Percentiles rank a stretch among this genome's conserved stretches.
These are phyloP conservation scores for Bombus waltoni DNA, from an alignment of 1,140 invertebrate genomes.

Conservation along the genomic window DNA sequence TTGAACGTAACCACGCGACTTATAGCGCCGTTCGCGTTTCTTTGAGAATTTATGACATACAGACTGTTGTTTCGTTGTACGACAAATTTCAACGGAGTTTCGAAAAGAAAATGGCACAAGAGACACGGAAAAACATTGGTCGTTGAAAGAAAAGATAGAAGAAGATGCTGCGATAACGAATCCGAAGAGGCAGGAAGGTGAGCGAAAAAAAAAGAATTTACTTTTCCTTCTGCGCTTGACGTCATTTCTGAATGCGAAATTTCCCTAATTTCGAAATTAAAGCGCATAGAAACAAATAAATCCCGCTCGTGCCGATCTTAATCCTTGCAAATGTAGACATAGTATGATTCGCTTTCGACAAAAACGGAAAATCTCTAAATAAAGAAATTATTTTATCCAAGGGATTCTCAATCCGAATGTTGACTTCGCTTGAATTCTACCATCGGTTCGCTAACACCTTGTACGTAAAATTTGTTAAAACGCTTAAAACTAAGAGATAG, in stretches of 20 bases:
- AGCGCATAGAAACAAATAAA: neutral
- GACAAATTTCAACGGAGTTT: neutral
- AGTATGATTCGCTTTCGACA: no score
- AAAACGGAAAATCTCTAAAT: no score
- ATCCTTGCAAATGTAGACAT: no score
- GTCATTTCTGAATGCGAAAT: neutral
- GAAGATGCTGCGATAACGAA: conserved; percentile 7
- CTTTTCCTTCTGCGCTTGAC: no score
- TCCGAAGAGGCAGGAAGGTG: neutral
- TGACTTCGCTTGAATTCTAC: no score
- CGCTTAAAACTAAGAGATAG: no score
- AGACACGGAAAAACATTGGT: neutral
- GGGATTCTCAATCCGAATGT: no score
- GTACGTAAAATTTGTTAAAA: neutral
- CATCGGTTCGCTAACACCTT: no score
- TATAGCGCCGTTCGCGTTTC: neutral
- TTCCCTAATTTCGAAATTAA: neutral
- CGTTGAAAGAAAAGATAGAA: neutral
- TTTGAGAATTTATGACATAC: neutral
- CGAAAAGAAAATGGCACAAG: neutral
- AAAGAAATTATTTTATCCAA: no score
- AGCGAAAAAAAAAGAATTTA: neutral
- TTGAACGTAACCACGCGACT: neutral
- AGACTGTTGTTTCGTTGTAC: neutral
- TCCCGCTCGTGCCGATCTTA: no score